Evolutionary conservation across 1,140 invertebrate species (phyloP).

Genomic region (Hesperophylax magnus): DNA sequence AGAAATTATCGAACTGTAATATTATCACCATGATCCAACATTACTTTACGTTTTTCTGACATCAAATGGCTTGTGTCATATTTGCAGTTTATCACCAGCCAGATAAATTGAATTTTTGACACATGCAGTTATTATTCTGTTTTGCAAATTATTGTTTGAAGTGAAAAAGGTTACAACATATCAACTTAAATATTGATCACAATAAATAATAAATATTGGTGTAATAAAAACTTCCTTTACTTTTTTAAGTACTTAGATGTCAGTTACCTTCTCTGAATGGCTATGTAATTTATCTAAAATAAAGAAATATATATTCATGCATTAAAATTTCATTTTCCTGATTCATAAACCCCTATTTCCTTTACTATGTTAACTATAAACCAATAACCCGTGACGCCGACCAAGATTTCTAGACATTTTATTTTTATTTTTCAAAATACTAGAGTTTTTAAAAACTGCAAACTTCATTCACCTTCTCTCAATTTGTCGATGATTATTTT

Average conservation of each 20-base stretch:
- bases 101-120: constrained; percentile 30
- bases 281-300: constrained; percentile 9
- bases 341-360: too few species aligned
- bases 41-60: not conserved
- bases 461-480: too few species aligned
- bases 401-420: too few species aligned
- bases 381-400: too few species aligned
- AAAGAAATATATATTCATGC: not conserved
- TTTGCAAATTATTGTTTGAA: not conserved
- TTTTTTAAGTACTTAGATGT: too few species aligned
- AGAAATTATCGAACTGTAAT: not conserved
- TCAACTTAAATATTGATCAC: constrained; percentile 19
- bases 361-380: too few species aligned
- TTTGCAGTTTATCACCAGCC: constrained; percentile 35
- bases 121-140: not conserved
- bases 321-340: too few species aligned
- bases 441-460: too few species aligned
- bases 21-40: not conserved
- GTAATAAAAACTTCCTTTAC: not conserved
- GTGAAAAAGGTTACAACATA: constrained; percentile 24
- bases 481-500: too few species aligned
- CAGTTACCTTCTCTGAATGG: not conserved
- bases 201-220: constrained; percentile 24
- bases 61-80: constrained; percentile 28
- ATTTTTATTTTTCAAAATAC: too few species aligned